Base-by-base conservation (phyloP, 1,140 invertebrate species). In the Tetramorium parvispinum region DNA sequence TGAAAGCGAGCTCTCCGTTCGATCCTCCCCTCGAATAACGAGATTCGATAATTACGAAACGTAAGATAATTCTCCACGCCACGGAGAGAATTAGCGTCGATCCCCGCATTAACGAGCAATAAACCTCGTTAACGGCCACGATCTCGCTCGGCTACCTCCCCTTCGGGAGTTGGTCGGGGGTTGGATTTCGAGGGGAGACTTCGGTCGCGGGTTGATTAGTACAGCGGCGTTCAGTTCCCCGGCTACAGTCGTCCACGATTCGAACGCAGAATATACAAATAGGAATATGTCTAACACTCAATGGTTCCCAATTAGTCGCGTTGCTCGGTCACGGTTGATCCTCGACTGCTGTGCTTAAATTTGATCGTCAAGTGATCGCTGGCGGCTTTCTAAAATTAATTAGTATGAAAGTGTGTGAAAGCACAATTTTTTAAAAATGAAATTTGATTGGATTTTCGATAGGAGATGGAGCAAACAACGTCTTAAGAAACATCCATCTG, bases 241-340 rank as follows among this genome's bases (percentile, higher is more conserved):
- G n/a, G 59, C 11, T 53, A 16, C 18, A 63, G 76, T 91, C 85
- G 57, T 91, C 63, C 85, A 66, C 85, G 89, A 81, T 32, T 68
- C 88, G 88, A 88, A 32, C 55, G 75, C 66, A 87, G 65, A 73
- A 32, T 75, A 70, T 53, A 75, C 73, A 81, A 81, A 87, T 88
- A 82, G 87, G 82, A 88, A 90, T 87, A 79, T 79, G 83, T 83
- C 85, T 73, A 78, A 13, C 71, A 66, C 59, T 89, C 87, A 87
- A 86, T 85, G 66, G 65, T 66, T 46, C 75, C 37, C 40, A 43
- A 53, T 57, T 73, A 82, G 53, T 73, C 79, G 79, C 68, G 79
- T 57, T 83, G 68, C 79, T 83, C 53, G 68, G 10, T 81, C 53
- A 21, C 46, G 6, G 66, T 75, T 83, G 24, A 46, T 55, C 55